phyloP scores from a whole-genome alignment of 2,113 vertebrate genomes.

The Lasiurus cinereus region DNA sequence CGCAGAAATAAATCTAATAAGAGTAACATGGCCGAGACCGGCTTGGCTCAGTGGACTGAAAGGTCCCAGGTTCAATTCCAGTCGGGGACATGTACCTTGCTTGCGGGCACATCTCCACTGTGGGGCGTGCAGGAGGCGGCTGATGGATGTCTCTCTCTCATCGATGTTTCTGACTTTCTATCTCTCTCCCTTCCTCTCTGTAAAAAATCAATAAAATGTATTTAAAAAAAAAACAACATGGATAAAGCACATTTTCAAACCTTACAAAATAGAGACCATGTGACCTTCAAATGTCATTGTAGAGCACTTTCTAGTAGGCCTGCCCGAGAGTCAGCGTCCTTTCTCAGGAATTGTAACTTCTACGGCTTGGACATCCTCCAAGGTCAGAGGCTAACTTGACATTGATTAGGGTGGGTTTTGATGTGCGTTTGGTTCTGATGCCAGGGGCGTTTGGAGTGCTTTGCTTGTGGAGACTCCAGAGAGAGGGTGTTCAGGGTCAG shows the following conservation, averaged over 20 bases:
- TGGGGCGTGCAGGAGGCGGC: too few species aligned
- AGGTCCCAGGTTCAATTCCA: too few species aligned
- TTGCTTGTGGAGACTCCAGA: too few species aligned
- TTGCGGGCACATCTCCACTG: too few species aligned
- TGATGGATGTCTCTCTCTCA: too few species aligned
- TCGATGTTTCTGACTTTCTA: too few species aligned
- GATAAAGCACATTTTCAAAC: neutral
- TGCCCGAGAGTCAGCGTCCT: neutral
- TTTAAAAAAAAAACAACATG: too few species aligned
- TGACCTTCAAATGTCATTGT: neutral
- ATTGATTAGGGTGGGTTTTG: neutral
- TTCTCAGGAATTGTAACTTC: neutral
- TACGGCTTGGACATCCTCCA: neutral
- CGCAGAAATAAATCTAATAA: constrained; percentile 26
- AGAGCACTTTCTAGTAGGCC: neutral
- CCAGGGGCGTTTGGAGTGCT: neutral
- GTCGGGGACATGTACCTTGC: too few species aligned
- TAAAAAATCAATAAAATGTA: too few species aligned
- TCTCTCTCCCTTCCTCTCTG: too few species aligned
- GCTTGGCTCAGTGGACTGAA: too few species aligned
- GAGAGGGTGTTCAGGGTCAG: too few species aligned
- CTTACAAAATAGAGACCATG: neutral
- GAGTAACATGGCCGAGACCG: neutral
- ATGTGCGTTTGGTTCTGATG: neutral
- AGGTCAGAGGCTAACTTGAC: neutral